These are phyloP conservation scores for Drosophila aldrichi DNA, from an alignment of 2,888 invertebrate species.

Conservation along the genomic window DNA sequence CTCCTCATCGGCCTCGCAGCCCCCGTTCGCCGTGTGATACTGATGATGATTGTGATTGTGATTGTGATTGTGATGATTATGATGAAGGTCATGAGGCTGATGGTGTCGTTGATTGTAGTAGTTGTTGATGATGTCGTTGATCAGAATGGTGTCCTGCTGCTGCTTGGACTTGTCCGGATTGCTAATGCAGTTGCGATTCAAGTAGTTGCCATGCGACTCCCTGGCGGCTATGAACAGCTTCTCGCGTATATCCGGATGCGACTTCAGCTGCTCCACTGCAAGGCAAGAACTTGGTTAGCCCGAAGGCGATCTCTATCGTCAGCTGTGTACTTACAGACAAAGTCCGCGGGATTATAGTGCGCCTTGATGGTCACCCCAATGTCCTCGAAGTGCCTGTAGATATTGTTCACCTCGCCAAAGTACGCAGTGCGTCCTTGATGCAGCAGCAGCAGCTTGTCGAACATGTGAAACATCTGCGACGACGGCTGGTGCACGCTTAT, in stretches of 20 bases:
- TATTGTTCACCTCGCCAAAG: slow-evolving; percentile 90
- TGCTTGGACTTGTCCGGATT: slow-evolving; percentile 50
- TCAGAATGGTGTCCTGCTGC: slow-evolving; percentile 77
- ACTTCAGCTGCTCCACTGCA: slow-evolving; percentile 91
- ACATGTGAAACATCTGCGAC: slow-evolving; percentile 93
- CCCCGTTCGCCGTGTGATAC: slow-evolving; percentile 59
- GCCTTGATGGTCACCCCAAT: slow-evolving; percentile 90
- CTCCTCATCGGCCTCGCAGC: slow-evolving; percentile 71
- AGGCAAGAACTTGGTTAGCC: not conserved
- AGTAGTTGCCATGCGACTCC: slow-evolving; percentile 86
- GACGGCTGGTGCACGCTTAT: slow-evolving; percentile 93
- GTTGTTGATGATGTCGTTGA: slow-evolving; percentile 81
- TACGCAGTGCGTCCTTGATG: slow-evolving; percentile 91
- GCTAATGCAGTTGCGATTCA: slow-evolving; percentile 80
- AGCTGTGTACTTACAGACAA: slow-evolving; percentile 88
- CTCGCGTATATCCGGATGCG: slow-evolving; percentile 88
- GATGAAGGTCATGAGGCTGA: slow-evolving; percentile 46
- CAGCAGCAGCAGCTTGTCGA: slow-evolving; percentile 90
- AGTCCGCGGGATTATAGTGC: slow-evolving; percentile 94
- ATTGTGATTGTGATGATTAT: slow-evolving; percentile 28
- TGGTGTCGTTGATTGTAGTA: slow-evolving; percentile 74
- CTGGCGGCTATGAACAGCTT: slow-evolving; percentile 89
- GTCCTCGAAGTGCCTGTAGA: slow-evolving; percentile 90
- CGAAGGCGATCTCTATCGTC: not conserved
- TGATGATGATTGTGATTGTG: slow-evolving; percentile 2